Conservation (phyloP, 53 echinoderm and acorn worm species). For the Mesocentrotus franciscanus region DNA sequence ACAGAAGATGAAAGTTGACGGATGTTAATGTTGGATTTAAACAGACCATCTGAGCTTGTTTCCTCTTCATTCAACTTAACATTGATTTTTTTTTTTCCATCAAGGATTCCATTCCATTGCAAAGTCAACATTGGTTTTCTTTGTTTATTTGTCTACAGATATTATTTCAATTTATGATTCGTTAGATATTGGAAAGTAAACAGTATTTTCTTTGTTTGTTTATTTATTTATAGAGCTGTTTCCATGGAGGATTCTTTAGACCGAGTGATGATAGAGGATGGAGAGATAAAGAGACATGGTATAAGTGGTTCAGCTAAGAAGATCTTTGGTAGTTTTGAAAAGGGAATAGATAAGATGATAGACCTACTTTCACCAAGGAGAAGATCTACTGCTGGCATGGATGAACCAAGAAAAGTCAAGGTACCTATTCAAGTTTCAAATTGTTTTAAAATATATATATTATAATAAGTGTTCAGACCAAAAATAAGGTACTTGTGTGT, state of each 20-base stretch:
- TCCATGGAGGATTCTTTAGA: constrained; percentile 97
- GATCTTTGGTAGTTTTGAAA: constrained; percentile 99
- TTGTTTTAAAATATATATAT: too few species aligned
- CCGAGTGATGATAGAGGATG: constrained; percentile 62
- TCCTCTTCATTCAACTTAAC: too few species aligned
- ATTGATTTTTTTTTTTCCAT: too few species aligned
- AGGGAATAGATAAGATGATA: constrained; percentile 93
- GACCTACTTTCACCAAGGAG: constrained; percentile 90
- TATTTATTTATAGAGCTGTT: constrained; percentile 78
- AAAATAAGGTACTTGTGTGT: too few species aligned
- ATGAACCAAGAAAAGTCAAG: constrained; percentile 96
- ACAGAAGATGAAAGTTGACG: too few species aligned
- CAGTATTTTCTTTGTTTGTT: neutral
- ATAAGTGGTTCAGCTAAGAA: constrained; percentile 96
- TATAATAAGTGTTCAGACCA: too few species aligned
- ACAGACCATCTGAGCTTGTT: too few species aligned
- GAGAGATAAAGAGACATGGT: constrained; percentile 76
- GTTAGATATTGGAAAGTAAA: neutral
- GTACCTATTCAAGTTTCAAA: constrained; percentile 34
- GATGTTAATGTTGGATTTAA: too few species aligned
- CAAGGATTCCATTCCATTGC: too few species aligned
- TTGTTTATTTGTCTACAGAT: too few species aligned
- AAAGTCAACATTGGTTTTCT: too few species aligned
- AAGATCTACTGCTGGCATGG: constrained; percentile 75
- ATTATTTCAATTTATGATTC: too few species aligned